These are phyloP conservation scores for Leucoptera coffeella DNA, from an alignment of 2,888 invertebrate genomes.

Conservation along the genomic window DNA sequence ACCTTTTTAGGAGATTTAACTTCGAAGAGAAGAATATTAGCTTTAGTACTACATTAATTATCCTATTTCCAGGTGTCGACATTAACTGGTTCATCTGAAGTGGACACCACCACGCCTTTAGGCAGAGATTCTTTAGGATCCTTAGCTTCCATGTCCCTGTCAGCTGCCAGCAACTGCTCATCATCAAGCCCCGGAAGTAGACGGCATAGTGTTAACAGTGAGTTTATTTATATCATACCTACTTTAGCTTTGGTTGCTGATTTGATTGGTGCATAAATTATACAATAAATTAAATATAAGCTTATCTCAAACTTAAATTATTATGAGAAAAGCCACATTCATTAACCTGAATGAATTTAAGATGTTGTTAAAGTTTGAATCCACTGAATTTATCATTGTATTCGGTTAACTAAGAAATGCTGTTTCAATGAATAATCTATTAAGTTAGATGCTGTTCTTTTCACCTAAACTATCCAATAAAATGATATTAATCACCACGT, in stretches of 20 bases:
- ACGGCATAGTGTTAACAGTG: conserved; percentile 75
- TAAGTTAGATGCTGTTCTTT: no score
- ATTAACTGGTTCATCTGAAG: conserved; percentile 77
- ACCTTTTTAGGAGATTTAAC: no score
- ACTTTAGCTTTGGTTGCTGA: neutral
- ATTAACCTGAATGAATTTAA: no score
- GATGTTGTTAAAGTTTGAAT: no score
- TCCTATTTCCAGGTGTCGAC: conserved; percentile 63
- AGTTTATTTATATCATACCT: conserved; percentile 13
- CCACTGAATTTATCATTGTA: no score
- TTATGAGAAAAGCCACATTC: no score
- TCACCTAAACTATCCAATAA: no score
- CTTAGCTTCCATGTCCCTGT: conserved; percentile 68
- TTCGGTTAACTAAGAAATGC: no score
- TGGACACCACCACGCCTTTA: conserved; percentile 36
- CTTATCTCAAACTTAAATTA: neutral
- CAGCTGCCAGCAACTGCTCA: conserved; percentile 73
- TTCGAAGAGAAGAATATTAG: no score
- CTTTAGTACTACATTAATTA: no score
- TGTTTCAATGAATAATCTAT: no score
- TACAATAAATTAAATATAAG: neutral
- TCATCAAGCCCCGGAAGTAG: conserved; percentile 69
- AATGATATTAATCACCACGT: no score
- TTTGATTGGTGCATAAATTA: neutral
- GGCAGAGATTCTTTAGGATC: conserved; percentile 62